phyloP scores from a whole-genome alignment of 2,888 invertebrate species.

The Macrophya annulata region DNA sequence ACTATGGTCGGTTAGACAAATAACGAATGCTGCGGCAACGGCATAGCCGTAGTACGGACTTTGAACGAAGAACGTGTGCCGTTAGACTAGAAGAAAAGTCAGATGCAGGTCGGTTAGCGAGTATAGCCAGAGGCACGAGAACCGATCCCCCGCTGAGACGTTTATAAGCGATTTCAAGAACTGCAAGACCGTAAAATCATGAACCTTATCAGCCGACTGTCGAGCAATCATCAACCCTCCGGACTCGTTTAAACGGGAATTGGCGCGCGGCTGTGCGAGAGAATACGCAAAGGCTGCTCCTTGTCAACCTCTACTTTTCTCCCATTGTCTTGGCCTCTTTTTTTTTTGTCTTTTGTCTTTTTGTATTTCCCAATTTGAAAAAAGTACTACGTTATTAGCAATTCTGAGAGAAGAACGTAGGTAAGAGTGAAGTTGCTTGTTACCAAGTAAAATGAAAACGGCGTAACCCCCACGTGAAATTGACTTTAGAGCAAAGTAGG shows the following conservation, averaged over 20 bases:
- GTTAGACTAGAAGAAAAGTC: slow-evolving; percentile 33
- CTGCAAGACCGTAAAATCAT: slow-evolving; percentile 36
- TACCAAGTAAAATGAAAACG: slow-evolving; percentile 40
- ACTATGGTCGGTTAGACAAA: slow-evolving; percentile 38
- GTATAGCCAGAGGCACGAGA: slow-evolving; percentile 6
- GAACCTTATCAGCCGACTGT: not conserved
- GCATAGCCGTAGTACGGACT: not conserved
- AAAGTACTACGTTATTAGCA: slow-evolving; percentile 23
- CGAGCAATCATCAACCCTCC: slow-evolving; percentile 4
- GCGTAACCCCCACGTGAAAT: slow-evolving; percentile 41
- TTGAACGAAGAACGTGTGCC: slow-evolving; percentile 29
- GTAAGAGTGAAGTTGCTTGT: slow-evolving; percentile 12
- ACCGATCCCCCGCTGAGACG: not conserved
- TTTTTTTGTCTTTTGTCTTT: not conserved
- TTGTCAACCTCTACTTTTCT: not conserved
- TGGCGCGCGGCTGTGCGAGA: not conserved
- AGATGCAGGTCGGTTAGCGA: slow-evolving; percentile 15
- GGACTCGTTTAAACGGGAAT: not conserved
- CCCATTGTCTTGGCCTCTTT: not conserved
- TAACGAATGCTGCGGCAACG: slow-evolving; percentile 32
- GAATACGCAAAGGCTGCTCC: not conserved
- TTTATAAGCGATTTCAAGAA: slow-evolving; percentile 33
- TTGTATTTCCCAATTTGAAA: not conserved
- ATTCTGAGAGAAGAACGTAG: not conserved
- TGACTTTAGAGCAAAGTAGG: slow-evolving; percentile 40